A percentile compares a stretch with the other conserved stretches of the same genome.
These are phyloP conservation scores for Protodeltote pygarga DNA, from an alignment of 2,888 invertebrate genomes.

Conservation along the genomic window DNA sequence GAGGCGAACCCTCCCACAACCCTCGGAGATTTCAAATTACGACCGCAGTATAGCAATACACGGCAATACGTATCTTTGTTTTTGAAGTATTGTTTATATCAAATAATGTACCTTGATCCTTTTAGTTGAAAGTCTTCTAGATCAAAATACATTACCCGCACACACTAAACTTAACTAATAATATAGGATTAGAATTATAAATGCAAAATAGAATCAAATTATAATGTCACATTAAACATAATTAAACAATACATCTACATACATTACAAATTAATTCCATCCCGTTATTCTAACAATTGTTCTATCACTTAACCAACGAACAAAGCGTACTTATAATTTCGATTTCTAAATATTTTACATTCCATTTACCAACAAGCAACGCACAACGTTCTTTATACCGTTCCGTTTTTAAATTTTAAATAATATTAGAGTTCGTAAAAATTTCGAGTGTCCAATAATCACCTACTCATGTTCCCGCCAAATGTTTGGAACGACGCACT, in stretches of 20 bases:
- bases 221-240: slow-evolving; percentile 15
- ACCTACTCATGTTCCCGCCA: slow-evolving; percentile 79
- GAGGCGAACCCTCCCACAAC: slow-evolving; percentile 86
- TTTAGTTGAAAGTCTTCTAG: slow-evolving; percentile 32
- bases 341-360: slow-evolving; percentile 72
- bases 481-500: slow-evolving; percentile 63
- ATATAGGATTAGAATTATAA: slow-evolving; percentile 27
- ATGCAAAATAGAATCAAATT: slow-evolving; percentile 25
- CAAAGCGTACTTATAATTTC: slow-evolving; percentile 75
- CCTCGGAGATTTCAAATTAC: slow-evolving; percentile 85
- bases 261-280: slow-evolving; percentile 67
- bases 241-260: slow-evolving; percentile 40
- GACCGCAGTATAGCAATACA: slow-evolving; percentile 64
- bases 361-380: slow-evolving; percentile 78
- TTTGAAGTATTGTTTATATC: slow-evolving; percentile 68
- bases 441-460: slow-evolving; percentile 75
- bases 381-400: slow-evolving; percentile 73
- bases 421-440: slow-evolving; percentile 71
- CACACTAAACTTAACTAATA: slow-evolving; percentile 14
- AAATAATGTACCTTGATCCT: slow-evolving; percentile 67
- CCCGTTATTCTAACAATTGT: slow-evolving; percentile 74
- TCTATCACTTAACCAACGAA: slow-evolving; percentile 73
- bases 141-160: slow-evolving; percentile 24
- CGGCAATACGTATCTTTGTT: slow-evolving; percentile 70
- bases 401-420: slow-evolving; percentile 63